Percentiles rank a stretch among this genome's conserved stretches.
These are phyloP conservation scores for Pseudococcus viburni DNA, from an alignment of 2,888 invertebrate genomes.

Conservation along the genomic window DNA sequence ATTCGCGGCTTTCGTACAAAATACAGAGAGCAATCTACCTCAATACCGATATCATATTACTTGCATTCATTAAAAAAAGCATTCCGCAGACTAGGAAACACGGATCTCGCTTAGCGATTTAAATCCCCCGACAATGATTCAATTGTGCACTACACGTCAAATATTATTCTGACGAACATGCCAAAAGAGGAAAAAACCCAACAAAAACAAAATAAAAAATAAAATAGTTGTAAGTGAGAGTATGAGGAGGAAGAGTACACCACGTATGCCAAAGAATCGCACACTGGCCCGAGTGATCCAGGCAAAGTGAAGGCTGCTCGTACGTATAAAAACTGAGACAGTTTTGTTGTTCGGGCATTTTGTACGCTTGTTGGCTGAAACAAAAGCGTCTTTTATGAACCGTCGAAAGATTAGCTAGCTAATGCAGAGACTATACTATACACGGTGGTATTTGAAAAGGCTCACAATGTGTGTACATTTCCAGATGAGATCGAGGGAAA, in stretches of 20 bases:
- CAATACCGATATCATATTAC: not conserved
- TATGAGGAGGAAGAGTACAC: not conserved
- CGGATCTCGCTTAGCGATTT: constrained; percentile 18
- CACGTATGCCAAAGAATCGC: constrained; percentile 1
- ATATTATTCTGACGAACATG: constrained; percentile 55
- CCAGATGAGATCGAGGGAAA: constrained; percentile 66
- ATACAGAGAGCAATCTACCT: not conserved
- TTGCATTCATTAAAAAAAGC: not conserved
- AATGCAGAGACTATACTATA: constrained; percentile 58
- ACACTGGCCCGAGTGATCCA: not conserved
- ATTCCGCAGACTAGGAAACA: constrained; percentile 14
- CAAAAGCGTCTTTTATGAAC: constrained; percentile 61
- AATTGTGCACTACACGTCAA: constrained; percentile 60
- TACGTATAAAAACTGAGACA: constrained; percentile 60
- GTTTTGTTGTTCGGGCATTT: constrained; percentile 62
- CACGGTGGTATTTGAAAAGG: constrained; percentile 50
- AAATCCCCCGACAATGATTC: constrained; percentile 57
- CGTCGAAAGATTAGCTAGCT: constrained; percentile 65
- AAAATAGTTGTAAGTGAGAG: not conserved
- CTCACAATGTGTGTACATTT: constrained; percentile 65
- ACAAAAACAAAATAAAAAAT: constrained; percentile 1
- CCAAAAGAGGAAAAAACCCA: not conserved
- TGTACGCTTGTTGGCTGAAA: constrained; percentile 56
- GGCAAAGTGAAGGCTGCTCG: not conserved
- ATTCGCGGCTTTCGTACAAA: not conserved